Evolutionary conservation across 2,113 vertebrate species (phyloP).

Genomic region (Forbesichthys agassizii): DNA sequence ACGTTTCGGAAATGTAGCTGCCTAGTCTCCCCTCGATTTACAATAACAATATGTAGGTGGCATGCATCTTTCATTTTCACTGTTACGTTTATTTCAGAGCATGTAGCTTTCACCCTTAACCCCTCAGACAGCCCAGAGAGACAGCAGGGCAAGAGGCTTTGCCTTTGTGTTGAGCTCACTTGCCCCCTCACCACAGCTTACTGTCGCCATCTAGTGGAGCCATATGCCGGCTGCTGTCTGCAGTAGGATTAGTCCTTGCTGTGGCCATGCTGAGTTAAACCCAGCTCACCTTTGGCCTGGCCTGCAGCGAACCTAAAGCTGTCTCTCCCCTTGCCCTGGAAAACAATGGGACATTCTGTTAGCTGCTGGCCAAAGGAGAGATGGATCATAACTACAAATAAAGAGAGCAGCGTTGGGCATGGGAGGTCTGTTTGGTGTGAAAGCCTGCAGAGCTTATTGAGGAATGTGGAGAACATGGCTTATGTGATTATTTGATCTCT

Average conservation of each 20-base stretch:
- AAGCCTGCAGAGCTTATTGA: constrained; percentile 66
- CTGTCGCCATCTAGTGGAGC: constrained; percentile 81
- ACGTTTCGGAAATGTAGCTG: constrained; percentile 65
- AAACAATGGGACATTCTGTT: constrained; percentile 76
- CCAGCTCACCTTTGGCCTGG: constrained; percentile 66
- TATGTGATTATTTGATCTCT: constrained; percentile 58
- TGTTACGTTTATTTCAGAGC: constrained; percentile 60
- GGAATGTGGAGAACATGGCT: constrained; percentile 68
- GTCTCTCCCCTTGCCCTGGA: constrained; percentile 53
- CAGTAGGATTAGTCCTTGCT: constrained; percentile 48
- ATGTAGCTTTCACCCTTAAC: constrained; percentile 26
- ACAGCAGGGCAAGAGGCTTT: neutral
- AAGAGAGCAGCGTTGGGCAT: constrained; percentile 48
- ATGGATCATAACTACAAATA: constrained; percentile 68
- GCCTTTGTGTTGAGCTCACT: neutral
- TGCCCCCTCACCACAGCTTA: constrained; percentile 39
- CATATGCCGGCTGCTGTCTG: constrained; percentile 40
- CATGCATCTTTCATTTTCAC: constrained; percentile 12
- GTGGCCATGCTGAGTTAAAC: constrained; percentile 64
- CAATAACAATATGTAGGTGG: constrained; percentile 50
- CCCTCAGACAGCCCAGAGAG: neutral
- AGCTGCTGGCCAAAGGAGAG: constrained; percentile 39
- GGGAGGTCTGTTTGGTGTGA: constrained; percentile 67
- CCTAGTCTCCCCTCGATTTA: constrained; percentile 28
- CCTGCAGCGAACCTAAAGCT: constrained; percentile 27